These are phyloP conservation scores for Excalfactoria chinensis DNA, from an alignment of 2,113 vertebrate species.

Conservation along the genomic window DNA sequence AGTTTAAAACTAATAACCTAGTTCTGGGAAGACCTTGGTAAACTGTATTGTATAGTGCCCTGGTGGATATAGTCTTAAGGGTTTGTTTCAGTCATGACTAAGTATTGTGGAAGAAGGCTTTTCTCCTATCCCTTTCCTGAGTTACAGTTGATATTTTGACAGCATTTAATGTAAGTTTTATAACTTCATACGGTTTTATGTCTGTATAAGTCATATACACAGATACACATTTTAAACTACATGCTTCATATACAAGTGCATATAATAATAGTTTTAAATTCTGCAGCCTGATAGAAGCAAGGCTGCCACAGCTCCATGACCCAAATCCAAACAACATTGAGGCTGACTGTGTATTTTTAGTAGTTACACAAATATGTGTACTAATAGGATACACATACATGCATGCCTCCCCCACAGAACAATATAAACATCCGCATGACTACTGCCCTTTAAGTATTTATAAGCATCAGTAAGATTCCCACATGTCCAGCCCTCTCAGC, in stretches of 20 bases:
- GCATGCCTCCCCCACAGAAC: accelerated
- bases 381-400: accelerated
- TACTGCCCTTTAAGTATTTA: too few relatives aligned
- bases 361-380: not conserved
- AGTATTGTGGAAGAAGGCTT: not conserved
- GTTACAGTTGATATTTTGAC: not conserved
- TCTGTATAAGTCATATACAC: not conserved
- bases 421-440: not conserved
- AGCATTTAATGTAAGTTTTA: not conserved
- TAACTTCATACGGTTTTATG: not conserved
- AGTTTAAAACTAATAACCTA: not conserved
- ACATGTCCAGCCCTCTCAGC: too few relatives aligned
- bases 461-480: too few relatives aligned
- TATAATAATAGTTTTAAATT: not conserved
- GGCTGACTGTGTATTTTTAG: not conserved
- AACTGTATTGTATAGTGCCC: not conserved
- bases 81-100: not conserved
- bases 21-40: not conserved
- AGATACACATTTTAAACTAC: not conserved
- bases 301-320: not conserved
- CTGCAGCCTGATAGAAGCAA: not conserved
- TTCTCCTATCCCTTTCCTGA: not conserved
- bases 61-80: too few relatives aligned
- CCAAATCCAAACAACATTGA: not conserved
- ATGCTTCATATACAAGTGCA: not conserved